phyloP scores from a whole-genome alignment of 1,140 invertebrate species.

The Platyura marginata region DNA sequence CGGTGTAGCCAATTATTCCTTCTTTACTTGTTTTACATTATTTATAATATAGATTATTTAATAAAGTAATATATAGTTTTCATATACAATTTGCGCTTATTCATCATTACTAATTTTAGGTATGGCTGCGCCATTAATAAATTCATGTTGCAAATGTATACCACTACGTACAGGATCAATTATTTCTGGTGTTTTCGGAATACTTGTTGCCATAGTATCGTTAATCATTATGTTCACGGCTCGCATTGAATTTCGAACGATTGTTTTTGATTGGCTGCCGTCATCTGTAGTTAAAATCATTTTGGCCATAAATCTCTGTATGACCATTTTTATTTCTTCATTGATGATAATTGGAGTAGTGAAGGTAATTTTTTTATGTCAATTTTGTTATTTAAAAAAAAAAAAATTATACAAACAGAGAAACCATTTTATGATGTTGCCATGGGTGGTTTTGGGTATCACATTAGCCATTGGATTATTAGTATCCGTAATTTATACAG shows the following conservation, averaged over 20 bases:
- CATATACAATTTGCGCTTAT: too few relatives aligned
- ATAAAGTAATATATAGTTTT: too few relatives aligned
- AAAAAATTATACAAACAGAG: slow-evolving; percentile 31
- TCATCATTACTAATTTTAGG: too few relatives aligned
- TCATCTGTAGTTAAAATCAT: slow-evolving; percentile 48
- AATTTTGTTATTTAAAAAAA: background rate
- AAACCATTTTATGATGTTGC: slow-evolving; percentile 60
- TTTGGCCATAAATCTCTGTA: slow-evolving; percentile 56
- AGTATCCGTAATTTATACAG: slow-evolving; percentile 56
- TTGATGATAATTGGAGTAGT: slow-evolving; percentile 53
- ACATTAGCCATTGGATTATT: slow-evolving; percentile 52
- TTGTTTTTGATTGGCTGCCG: slow-evolving; percentile 20
- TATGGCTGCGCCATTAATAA: slow-evolving; percentile 19
- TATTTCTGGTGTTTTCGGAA: slow-evolving; percentile 42
- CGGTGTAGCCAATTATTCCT: too few relatives aligned
- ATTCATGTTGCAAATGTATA: slow-evolving; percentile 42
- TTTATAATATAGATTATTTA: too few relatives aligned
- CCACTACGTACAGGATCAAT: slow-evolving; percentile 49
- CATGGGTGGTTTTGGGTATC: slow-evolving; percentile 59
- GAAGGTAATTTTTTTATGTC: slow-evolving; percentile 32
- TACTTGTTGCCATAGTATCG: slow-evolving; percentile 34
- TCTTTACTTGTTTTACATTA: too few relatives aligned
- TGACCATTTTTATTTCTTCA: slow-evolving; percentile 58
- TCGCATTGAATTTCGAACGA: slow-evolving; percentile 44
- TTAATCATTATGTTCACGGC: slow-evolving; percentile 29